Base-by-base conservation (phyloP, 2,113 vertebrate species). In the Nestor notabilis region DNA sequence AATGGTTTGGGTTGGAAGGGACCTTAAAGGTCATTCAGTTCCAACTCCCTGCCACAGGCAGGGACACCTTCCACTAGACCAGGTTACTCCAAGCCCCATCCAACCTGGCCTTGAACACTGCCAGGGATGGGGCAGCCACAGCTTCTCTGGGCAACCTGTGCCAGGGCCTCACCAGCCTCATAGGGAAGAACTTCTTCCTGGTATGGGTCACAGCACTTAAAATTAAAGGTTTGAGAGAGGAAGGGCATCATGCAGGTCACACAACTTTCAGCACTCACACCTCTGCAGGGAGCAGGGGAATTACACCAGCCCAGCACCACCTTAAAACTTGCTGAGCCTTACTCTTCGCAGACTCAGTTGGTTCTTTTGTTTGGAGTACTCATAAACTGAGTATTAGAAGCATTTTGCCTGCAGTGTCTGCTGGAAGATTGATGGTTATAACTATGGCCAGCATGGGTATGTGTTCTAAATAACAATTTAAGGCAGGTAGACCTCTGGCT, bases 221-320 rank as follows among this genome's bases (percentile, higher is more conserved):
- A 66, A 86, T 24, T n/a, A 29, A 35, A 24, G 2, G 0, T 9
- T 3, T 16, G 46, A 18, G 14, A 3, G 7, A 35, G 7, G 29
- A 41, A 35, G 12, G 61, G 12, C 4, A 2, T 29, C 28, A 10
- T 2, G 4, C 6, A 61, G 37, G 46, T 18, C 46, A 63, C 37
- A 9, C 64, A 21, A 2, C 12, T 11, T 27, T 5, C 17, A 9
- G 31, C 13, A 5, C 50, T 50, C 66, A 17, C 35, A n/a, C 39
- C 60, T 39, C 24, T 3, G 23, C 1, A 3, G 44, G 21, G 50
- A 13, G 27, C 35, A 33, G 21, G 13, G 43, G 8, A 43, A 39
- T 41, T n/a, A 56, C 24, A 41, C 11, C 6, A 1, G 41, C 27
- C 31, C 4, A 2, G 37, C 47, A 43, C 20, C 20, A 7, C 77